Conservation (phyloP, 1,140 invertebrate species). For the Brachionus calyciflorus region DNA sequence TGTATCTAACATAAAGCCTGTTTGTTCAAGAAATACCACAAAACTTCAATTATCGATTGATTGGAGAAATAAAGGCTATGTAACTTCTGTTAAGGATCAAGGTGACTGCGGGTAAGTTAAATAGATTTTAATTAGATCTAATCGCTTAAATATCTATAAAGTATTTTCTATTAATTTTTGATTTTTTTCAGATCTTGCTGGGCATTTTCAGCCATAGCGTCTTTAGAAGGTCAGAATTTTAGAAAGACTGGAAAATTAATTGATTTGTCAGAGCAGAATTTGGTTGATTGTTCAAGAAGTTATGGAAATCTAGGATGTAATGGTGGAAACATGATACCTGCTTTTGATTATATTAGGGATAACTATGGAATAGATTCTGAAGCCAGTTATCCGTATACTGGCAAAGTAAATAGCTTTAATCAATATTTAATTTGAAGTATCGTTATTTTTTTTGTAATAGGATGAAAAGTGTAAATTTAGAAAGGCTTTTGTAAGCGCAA, state of each 20-base stretch:
- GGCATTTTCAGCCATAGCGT: slow-evolving; percentile 49
- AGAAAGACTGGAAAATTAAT: slow-evolving; percentile 50
- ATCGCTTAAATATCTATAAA: too few species aligned
- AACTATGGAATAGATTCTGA: slow-evolving; percentile 31
- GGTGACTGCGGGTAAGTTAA: too few species aligned
- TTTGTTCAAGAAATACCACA: too few species aligned
- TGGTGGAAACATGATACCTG: slow-evolving; percentile 57
- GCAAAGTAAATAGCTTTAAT: slow-evolving; percentile 47
- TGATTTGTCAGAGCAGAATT: slow-evolving; percentile 53
- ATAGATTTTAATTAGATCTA: too few species aligned
- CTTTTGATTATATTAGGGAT: slow-evolving; percentile 53
- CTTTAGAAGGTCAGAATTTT: slow-evolving; percentile 53
- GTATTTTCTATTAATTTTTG: too few species aligned
- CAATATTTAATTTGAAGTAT: background rate
- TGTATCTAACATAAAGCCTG: too few species aligned
- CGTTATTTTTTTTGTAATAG: background rate
- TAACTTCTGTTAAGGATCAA: too few species aligned
- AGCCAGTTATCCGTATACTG: slow-evolving; percentile 33
- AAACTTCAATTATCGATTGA: too few species aligned
- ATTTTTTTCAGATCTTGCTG: too few species aligned
- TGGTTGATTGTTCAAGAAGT: slow-evolving; percentile 53
- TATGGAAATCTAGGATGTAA: slow-evolving; percentile 54
- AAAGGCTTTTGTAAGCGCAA: background rate
- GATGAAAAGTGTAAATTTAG: slow-evolving; percentile 20
- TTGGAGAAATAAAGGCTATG: too few species aligned